A percentile compares a stretch with the other conserved stretches of the same genome.
These are phyloP conservation scores for Parus major DNA, from an alignment of 2,113 vertebrate genomes.

Conservation along the genomic window DNA sequence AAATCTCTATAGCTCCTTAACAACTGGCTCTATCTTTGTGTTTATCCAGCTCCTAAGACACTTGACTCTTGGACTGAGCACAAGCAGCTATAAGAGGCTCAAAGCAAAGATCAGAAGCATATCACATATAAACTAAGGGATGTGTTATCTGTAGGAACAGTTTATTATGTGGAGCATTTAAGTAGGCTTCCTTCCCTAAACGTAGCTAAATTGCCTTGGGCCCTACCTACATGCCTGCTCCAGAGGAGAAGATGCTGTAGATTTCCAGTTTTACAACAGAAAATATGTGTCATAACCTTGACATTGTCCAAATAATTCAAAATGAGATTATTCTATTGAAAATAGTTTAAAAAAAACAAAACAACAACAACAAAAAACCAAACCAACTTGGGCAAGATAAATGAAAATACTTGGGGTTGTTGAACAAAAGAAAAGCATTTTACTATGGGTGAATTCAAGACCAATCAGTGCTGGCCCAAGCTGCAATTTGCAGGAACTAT, in stretches of 20 bases:
- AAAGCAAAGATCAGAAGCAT: conserved; percentile 35
- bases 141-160: not conserved
- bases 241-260: not conserved
- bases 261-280: not conserved
- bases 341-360: not conserved
- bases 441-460: not conserved
- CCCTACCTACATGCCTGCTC: not conserved
- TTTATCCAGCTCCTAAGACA: conserved; percentile 39
- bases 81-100: conserved; percentile 13
- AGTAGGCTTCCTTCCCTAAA: not conserved
- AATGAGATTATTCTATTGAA: not conserved
- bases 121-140: not conserved
- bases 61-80: conserved; percentile 25
- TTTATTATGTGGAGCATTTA: not conserved
- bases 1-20: conserved; percentile 34
- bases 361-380: not conserved
- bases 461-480: not conserved
- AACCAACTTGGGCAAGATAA: not conserved
- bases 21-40: not conserved
- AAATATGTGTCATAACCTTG: not conserved
- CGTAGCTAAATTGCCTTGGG: not conserved
- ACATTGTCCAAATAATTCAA: not conserved
- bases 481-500: not conserved
- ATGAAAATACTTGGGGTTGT: not conserved
- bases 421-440: not conserved